These are phyloP conservation scores for Chrysolina oricalcia DNA, from an alignment of 2,888 invertebrate species.

Conservation along the genomic window DNA sequence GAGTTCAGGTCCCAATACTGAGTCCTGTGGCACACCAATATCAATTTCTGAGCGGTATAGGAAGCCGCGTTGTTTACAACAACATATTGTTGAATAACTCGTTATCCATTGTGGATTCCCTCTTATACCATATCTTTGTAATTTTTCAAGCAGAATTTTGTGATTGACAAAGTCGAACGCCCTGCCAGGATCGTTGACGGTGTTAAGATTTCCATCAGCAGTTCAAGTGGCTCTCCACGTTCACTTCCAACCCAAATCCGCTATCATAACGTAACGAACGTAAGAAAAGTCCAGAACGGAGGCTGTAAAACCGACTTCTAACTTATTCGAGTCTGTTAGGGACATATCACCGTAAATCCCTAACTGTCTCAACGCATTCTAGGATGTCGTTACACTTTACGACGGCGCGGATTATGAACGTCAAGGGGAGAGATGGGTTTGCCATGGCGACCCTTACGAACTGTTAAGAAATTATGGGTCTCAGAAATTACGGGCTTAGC, in stretches of 20 bases:
- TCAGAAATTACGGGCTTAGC: constrained; percentile 39
- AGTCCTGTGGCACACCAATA: no score
- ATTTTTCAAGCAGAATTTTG: no score
- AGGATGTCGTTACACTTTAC: constrained; percentile 68
- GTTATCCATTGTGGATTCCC: no score
- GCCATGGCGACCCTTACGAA: constrained; percentile 55
- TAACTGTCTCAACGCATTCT: constrained; percentile 65
- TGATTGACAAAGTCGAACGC: no score
- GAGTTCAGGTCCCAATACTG: no score
- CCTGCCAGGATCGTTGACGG: no score
- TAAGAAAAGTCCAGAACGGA: constrained; percentile 55
- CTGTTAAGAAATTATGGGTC: constrained; percentile 55
- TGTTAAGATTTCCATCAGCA: not conserved
- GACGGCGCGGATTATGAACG: constrained; percentile 63
- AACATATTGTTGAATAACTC: no score
- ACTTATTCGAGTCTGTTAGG: constrained; percentile 64
- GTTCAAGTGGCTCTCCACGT: not conserved
- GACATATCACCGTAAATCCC: constrained; percentile 67
- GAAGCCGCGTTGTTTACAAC: no score
- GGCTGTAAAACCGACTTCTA: constrained; percentile 62
- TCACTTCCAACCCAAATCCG: not conserved
- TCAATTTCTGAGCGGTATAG: no score
- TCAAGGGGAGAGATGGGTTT: constrained; percentile 53
- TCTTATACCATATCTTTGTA: no score
- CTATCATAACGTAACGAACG: constrained; percentile 3